Percentiles rank a stretch among this genome's conserved stretches.
Conservation (phyloP, 1,140 invertebrate species). For the Drosophila pseudoobscura region DNA sequence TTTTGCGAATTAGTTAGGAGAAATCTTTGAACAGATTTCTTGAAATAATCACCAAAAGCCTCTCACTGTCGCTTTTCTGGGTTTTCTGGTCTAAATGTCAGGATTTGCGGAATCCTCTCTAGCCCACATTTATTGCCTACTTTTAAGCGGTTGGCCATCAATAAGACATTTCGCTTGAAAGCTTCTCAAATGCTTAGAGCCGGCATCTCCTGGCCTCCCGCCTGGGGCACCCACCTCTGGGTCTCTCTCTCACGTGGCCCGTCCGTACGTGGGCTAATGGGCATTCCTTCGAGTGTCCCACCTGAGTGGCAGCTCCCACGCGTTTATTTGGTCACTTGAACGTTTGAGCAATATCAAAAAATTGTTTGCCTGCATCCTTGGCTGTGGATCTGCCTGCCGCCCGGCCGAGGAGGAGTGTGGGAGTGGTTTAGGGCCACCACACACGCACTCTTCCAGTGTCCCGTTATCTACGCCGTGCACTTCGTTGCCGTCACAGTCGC, state of each 20-base stretch:
- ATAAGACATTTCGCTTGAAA: conserved; percentile 16
- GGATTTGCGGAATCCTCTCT: background rate
- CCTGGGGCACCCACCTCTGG: conserved; percentile 16
- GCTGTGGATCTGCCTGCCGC: conserved; percentile 47
- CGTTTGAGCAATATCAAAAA: conserved; percentile 31
- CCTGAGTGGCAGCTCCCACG: conserved; percentile 9
- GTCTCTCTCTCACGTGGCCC: conserved; percentile 18
- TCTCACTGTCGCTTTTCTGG: too few relatives aligned
- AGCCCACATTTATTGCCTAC: conserved; percentile 23
- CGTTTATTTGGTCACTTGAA: conserved; percentile 36
- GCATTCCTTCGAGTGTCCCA: conserved; percentile 44
- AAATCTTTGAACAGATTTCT: too few relatives aligned
- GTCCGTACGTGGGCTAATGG: conserved; percentile 40
- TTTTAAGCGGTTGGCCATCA: conserved; percentile 21
- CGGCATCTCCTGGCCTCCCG: background rate
- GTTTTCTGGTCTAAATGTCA: too few relatives aligned
- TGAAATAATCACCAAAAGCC: too few relatives aligned
- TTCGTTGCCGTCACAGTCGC: conserved; percentile 70
- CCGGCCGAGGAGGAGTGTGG: conserved; percentile 27
- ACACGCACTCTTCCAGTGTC: conserved; percentile 17
- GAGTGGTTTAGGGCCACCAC: conserved; percentile 25
- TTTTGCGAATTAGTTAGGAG: too few relatives aligned
- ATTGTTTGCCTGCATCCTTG: conserved; percentile 56
- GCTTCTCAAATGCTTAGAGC: background rate
- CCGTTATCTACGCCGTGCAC: conserved; percentile 62